Percentiles rank a stretch among this genome's conserved stretches.
Evolutionary conservation across 2,888 invertebrate species (phyloP).

Genomic region (Archips crataeganus): DNA sequence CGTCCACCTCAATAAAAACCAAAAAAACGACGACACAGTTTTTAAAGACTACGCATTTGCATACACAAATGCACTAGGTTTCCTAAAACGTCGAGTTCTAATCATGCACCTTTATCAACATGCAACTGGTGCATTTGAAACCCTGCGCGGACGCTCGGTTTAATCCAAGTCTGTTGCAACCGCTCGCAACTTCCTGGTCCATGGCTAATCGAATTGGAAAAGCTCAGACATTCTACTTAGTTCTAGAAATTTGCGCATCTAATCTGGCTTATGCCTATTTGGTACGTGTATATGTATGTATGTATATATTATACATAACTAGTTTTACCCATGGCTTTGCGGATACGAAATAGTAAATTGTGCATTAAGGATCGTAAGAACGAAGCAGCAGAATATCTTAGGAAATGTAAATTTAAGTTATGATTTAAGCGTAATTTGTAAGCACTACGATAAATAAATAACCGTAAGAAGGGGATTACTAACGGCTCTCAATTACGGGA

Average conservation of each 20-base stretch:
- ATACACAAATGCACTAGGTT: not conserved
- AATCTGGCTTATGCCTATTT: not conserved
- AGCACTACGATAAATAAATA: no score
- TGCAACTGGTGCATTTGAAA: conserved; percentile 22
- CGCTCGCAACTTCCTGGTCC: conserved; percentile 27
- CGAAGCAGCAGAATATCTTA: no score
- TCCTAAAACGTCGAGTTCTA: conserved; percentile 19
- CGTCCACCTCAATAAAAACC: no score
- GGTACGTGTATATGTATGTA: no score
- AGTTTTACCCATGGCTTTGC: no score
- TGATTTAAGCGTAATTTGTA: no score
- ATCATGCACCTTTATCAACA: conserved; percentile 26
- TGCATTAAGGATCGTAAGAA: no score
- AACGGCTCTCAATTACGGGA: no score
- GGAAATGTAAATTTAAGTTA: no score
- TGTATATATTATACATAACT: not conserved
- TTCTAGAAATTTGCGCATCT: conserved; percentile 28
- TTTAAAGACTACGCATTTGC: not conserved
- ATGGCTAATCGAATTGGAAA: conserved; percentile 38
- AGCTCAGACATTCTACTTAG: conserved; percentile 29
- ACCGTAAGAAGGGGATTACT: no score
- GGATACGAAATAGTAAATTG: no score
- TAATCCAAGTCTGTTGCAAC: conserved; percentile 35
- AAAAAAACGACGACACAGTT: no score
- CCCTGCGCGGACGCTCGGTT: not conserved